A percentile compares a stretch with the other conserved stretches of the same genome.
These are phyloP conservation scores for Lagopus leucura DNA, from an alignment of 2,113 vertebrate species.

Conservation along the genomic window DNA sequence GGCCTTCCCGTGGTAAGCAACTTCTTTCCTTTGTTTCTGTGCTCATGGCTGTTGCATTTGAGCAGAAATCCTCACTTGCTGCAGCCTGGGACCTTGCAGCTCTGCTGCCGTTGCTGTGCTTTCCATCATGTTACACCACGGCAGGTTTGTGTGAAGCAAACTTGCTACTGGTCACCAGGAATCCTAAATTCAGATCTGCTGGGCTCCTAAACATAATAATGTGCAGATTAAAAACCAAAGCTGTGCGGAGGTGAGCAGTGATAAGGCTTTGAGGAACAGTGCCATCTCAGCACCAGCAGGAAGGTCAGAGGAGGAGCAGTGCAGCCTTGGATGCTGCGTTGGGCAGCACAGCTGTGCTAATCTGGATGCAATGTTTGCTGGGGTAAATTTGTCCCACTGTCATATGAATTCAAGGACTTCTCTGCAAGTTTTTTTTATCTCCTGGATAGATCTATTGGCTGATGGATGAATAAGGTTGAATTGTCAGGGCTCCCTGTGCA, in stretches of 20 bases:
- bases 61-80: too few relatives aligned
- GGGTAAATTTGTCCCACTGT: neutral
- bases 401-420: neutral
- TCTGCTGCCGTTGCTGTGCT: too few relatives aligned
- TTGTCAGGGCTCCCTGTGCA: neutral
- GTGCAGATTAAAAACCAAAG: neutral
- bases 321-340: fast-evolving
- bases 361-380: neutral
- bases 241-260: neutral
- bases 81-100: too few relatives aligned
- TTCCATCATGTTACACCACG: too few relatives aligned
- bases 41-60: too few relatives aligned
- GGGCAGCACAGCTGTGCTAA: neutral
- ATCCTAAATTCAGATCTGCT: fast-evolving
- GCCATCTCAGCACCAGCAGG: neutral
- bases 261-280: fast-evolving
- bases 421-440: neutral
- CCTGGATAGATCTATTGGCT: neutral
- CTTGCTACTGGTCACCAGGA: neutral
- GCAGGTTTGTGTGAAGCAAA: fast-evolving
- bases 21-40: too few relatives aligned
- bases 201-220: neutral
- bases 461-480: neutral
- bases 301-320: neutral
- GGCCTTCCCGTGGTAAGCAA: too few relatives aligned